Evolutionary conservation across 2,888 invertebrate genomes (phyloP).

Genomic region (Micoletzkya japonica): DNA sequence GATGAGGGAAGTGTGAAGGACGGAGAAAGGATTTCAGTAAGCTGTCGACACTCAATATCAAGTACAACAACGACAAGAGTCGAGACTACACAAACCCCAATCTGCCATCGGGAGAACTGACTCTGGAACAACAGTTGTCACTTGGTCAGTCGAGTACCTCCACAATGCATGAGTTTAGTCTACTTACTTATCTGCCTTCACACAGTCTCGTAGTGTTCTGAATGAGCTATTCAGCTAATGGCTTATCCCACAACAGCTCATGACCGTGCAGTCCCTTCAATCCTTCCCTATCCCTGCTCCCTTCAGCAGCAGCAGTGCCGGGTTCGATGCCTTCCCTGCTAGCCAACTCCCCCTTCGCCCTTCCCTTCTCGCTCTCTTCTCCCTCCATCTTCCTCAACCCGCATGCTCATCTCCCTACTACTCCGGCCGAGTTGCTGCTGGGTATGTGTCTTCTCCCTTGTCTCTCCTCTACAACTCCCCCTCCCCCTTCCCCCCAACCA

Average conservation of each 20-base stretch:
- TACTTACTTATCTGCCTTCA: too few species aligned
- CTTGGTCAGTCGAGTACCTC: slow-evolving; percentile 31
- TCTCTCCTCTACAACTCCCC: too few species aligned
- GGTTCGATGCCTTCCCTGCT: slow-evolving; percentile 19
- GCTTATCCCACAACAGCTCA: too few species aligned
- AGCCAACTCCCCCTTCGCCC: not conserved
- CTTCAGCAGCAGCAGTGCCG: slow-evolving; percentile 1
- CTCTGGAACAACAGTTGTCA: slow-evolving; percentile 60
- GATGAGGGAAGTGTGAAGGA: not conserved
- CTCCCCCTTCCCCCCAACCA: not conserved
- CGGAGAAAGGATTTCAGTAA: slow-evolving; percentile 85
- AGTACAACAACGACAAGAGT: slow-evolving; percentile 99
- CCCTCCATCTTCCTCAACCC: slow-evolving; percentile 12
- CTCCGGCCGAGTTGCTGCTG: slow-evolving; percentile 10
- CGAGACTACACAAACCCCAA: slow-evolving; percentile 98
- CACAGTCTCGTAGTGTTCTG: too few species aligned
- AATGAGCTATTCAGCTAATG: too few species aligned
- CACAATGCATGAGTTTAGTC: too few species aligned
- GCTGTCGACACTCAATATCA: slow-evolving; percentile 94
- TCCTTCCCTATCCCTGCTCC: not conserved
- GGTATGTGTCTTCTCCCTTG: not conserved
- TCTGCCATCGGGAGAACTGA: slow-evolving; percentile 85
- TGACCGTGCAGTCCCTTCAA: too few species aligned
- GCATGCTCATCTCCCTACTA: not conserved
- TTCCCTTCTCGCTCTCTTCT: not conserved